These are phyloP conservation scores for Physella acuta DNA, from an alignment of 1,140 invertebrate species.

Conservation along the genomic window DNA sequence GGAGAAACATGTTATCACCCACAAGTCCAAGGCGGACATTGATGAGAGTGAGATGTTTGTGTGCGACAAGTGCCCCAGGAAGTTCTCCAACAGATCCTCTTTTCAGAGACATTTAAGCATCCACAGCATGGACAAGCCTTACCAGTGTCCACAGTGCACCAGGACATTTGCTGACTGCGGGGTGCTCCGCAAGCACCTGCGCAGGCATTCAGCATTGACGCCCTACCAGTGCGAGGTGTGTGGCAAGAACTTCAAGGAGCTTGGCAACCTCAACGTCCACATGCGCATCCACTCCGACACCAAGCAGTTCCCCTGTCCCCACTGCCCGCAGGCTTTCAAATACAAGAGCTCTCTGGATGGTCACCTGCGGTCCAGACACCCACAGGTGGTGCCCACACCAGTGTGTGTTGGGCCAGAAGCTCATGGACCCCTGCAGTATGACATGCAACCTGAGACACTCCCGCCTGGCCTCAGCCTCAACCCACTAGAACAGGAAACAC, in stretches of 20 bases:
- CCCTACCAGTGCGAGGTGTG: conserved; percentile 68
- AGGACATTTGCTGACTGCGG: conserved; percentile 10
- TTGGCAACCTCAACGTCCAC: conserved; percentile 21
- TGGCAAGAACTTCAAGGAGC: conserved; percentile 30
- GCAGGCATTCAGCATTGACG: conserved; percentile 61
- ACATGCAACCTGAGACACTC: too few species aligned
- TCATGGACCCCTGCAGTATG: too few species aligned
- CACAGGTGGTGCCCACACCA: neutral
- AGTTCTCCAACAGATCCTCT: conserved; percentile 7
- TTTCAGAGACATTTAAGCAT: conserved; percentile 11
- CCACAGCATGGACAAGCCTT: conserved; percentile 12
- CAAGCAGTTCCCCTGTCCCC: conserved; percentile 7
- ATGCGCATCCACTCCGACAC: conserved; percentile 22
- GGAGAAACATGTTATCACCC: conserved; percentile 5
- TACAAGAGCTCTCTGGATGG: conserved; percentile 17
- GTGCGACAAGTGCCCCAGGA: conserved; percentile 22
- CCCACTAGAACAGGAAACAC: too few species aligned
- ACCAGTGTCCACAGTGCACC: conserved; percentile 12
- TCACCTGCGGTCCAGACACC: conserved; percentile 11
- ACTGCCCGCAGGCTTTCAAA: conserved; percentile 21
- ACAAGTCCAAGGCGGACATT: neutral
- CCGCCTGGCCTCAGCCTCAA: too few species aligned
- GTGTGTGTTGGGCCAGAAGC: too few species aligned
- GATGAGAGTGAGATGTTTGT: conserved; percentile 15
- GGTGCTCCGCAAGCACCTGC: conserved; percentile 10